These are phyloP conservation scores for Trematomus bernacchii DNA, from an alignment of 2,797 vertebrate species.

Conservation along the genomic window DNA sequence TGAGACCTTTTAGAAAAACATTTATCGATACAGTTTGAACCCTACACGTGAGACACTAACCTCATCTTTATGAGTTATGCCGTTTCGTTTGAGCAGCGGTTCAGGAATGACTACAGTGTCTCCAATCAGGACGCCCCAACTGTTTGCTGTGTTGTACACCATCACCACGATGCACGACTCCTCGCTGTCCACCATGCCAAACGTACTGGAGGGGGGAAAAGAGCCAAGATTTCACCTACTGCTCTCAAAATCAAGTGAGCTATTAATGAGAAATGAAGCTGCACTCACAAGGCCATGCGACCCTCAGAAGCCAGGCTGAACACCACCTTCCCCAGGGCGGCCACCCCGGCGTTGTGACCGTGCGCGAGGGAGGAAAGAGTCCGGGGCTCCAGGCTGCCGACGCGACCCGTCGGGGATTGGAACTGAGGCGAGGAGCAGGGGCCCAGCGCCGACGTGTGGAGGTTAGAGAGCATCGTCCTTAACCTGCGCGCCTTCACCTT, in stretches of 20 bases:
- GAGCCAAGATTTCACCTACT: background rate
- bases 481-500: slow-evolving; percentile 91
- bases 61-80: slow-evolving; percentile 89
- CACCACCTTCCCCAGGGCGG: slow-evolving; percentile 92
- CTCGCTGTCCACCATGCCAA: slow-evolving; percentile 90
- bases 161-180: slow-evolving; percentile 90
- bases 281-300: slow-evolving; percentile 93
- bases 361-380: slow-evolving; percentile 82
- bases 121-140: slow-evolving; percentile 94
- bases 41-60: slow-evolving; percentile 69
- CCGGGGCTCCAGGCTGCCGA: slow-evolving; percentile 84
- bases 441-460: slow-evolving; percentile 86
- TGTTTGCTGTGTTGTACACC: slow-evolving; percentile 93
- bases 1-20: background rate
- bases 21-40: background rate
- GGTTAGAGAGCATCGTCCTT: slow-evolving; percentile 89
- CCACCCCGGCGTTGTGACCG: slow-evolving; percentile 84
- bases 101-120: slow-evolving; percentile 93
- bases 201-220: slow-evolving; percentile 82
- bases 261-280: background rate
- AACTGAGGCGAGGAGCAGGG: slow-evolving; percentile 88
- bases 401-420: slow-evolving; percentile 84
- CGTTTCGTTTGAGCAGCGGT: slow-evolving; percentile 89
- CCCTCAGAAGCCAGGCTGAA: slow-evolving; percentile 92
- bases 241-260: background rate